Percentiles rank a stretch among this genome's conserved stretches.
Evolutionary conservation across 2,113 vertebrate species (phyloP).

Genomic region (Platysternon megacephalum): DNA sequence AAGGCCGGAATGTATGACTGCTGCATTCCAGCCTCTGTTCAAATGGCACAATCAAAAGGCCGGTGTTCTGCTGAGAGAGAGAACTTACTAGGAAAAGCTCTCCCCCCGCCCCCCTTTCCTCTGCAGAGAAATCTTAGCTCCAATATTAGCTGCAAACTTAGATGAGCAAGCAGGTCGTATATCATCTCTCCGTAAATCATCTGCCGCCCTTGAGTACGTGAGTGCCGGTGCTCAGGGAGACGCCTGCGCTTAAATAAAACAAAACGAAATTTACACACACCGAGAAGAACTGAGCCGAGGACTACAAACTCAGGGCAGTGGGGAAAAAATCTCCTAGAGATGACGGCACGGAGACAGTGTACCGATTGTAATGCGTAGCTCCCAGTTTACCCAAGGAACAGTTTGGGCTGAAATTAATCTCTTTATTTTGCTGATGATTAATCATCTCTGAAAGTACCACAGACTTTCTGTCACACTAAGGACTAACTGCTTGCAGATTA

Average conservation of each 20-base stretch:
- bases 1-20: not conserved
- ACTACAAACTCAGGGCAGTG: not conserved
- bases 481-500: not conserved
- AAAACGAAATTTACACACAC: not conserved
- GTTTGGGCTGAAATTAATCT: not conserved
- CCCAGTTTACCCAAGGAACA: not conserved
- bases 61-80: not conserved
- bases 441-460: not conserved
- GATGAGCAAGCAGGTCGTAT: conserved; percentile 47
- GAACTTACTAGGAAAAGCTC: conserved; percentile 8
- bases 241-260: not conserved
- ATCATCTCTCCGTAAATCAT: conserved; percentile 37
- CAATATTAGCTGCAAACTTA: conserved; percentile 18
- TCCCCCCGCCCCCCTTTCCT: not conserved
- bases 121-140: conserved; percentile 8
- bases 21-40: not conserved
- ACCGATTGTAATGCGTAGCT: not conserved
- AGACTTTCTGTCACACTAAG: not conserved
- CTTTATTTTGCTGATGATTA: not conserved
- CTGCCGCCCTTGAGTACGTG: not conserved
- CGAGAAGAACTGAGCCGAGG: not conserved
- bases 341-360: not conserved
- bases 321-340: not conserved
- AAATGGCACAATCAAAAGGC: conserved; percentile 2
- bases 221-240: not conserved